Base-by-base conservation (phyloP, 1,140 invertebrate species). In the Lordiphosa stackelbergi region DNA sequence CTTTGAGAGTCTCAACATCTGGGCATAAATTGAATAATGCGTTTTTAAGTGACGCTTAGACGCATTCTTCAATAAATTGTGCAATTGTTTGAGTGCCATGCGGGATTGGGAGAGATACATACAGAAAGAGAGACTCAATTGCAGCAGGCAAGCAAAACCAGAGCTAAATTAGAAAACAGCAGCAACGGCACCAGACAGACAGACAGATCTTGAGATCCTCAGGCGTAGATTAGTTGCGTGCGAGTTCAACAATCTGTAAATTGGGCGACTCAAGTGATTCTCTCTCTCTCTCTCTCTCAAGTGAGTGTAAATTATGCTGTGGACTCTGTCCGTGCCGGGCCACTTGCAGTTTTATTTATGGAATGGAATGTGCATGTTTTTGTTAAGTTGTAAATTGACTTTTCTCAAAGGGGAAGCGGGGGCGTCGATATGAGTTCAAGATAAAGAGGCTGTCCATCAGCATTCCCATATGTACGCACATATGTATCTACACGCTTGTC, bases 41-140 rank as follows among this genome's bases (percentile, higher is more conserved):
- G 72, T 81, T 85, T 73, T 85, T 81, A 85, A 85, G 81, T 85
- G 75, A 73, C 55, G 81, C 74, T 85, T 73, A 81, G 81, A 85
- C 69, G 66, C 81, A 85, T 85, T 85, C 83, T 75, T 81, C 62
- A 70, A 47, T 71, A 81, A 73, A 85, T 85, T 85, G 74, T 73
- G 66, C 81, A 85, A 85, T 85, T 85, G 81, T 71, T 43, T 52
- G 68, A 68, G 52, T 70, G 51, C n/a, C 24, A 65, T 65, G 66
- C 62, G 66, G 56, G 61, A 60, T 42, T 31, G 28, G 28, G 28
- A 31, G 28, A 31, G 28, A 31, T 24, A 1, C 4, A 24, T 1
- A 24, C 22, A 6, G 38, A 57, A 22, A 42, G 9, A 46, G 42
- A 24, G 36, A 46, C 6, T 24, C 5, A 36, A 51, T 24, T 22